Percentiles rank a stretch among this genome's conserved stretches.
Conservation (phyloP, 2,797 vertebrate genomes). For the Onychomys arenicola region DNA sequence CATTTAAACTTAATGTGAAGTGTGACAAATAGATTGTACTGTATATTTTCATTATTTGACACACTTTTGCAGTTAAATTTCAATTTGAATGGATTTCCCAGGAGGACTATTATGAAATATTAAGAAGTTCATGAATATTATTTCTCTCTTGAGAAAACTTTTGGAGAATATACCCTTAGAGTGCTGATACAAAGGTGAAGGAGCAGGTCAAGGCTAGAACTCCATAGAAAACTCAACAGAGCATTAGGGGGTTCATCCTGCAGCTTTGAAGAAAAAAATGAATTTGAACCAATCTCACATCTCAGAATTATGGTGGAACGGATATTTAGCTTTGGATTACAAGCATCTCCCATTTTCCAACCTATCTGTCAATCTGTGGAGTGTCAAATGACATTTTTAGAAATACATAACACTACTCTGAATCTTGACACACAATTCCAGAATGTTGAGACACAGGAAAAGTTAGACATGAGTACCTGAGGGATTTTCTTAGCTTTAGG, state of each 20-base stretch:
- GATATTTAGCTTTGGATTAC: neutral
- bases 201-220: fast-evolving
- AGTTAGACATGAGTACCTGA: neutral
- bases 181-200: neutral
- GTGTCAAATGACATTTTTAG: neutral
- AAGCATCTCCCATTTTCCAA: neutral
- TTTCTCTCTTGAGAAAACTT: neutral
- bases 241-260: neutral
- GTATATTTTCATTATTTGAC: neutral
- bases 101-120: neutral
- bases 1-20: neutral
- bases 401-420: neutral
- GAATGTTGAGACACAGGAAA: neutral
- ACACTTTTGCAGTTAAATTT: neutral
- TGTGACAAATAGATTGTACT: neutral
- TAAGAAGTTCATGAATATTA: neutral
- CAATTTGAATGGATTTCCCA: neutral
- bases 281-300: fast-evolving
- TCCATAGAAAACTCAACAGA: neutral
- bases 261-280: neutral
- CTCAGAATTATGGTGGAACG: neutral
- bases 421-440: neutral
- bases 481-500: constrained; percentile 30
- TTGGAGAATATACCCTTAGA: neutral
- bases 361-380: neutral